Percentiles rank a stretch among this genome's conserved stretches.
Evolutionary conservation across 2,113 vertebrate genomes (phyloP).

Genomic region (Caranx ignobilis): DNA sequence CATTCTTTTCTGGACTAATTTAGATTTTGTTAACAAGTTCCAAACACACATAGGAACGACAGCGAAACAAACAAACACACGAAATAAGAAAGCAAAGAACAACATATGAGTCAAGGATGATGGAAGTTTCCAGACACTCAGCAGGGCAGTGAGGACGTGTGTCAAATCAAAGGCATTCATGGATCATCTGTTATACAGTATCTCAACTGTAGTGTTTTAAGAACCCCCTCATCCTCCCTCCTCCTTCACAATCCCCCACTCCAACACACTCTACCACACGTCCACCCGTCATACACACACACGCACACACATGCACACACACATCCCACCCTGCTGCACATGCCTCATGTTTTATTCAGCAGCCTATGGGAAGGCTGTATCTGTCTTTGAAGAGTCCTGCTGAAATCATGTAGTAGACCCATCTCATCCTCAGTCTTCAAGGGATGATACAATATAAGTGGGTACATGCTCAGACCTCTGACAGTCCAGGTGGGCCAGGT

Average conservation of each 20-base stretch:
- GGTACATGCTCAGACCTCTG: slow-evolving; percentile 52
- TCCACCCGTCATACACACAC: slow-evolving; percentile 9
- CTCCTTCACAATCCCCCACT: slow-evolving; percentile 18
- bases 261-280: slow-evolving; percentile 25
- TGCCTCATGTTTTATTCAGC: slow-evolving; percentile 85
- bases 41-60: neutral
- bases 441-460: slow-evolving; percentile 65
- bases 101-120: slow-evolving; percentile 38
- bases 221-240: slow-evolving; percentile 36
- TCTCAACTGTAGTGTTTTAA: slow-evolving; percentile 65
- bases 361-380: slow-evolving; percentile 73
- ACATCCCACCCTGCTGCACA: slow-evolving; percentile 59
- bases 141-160: slow-evolving; percentile 65
- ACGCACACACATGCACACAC: slow-evolving; percentile 42
- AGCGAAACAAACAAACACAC: neutral
- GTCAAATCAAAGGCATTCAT: slow-evolving; percentile 78
- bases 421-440: slow-evolving; percentile 68
- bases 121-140: slow-evolving; percentile 61
- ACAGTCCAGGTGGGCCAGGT: slow-evolving; percentile 64
- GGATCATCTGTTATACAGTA: slow-evolving; percentile 69
- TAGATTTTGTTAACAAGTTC: slow-evolving; percentile 49
- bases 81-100: slow-evolving; percentile 25
- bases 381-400: slow-evolving; percentile 80
- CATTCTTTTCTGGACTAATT: slow-evolving; percentile 61
- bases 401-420: slow-evolving; percentile 71